Conservation (phyloP, 2,113 vertebrate genomes). For the Capreolus pygargus region DNA sequence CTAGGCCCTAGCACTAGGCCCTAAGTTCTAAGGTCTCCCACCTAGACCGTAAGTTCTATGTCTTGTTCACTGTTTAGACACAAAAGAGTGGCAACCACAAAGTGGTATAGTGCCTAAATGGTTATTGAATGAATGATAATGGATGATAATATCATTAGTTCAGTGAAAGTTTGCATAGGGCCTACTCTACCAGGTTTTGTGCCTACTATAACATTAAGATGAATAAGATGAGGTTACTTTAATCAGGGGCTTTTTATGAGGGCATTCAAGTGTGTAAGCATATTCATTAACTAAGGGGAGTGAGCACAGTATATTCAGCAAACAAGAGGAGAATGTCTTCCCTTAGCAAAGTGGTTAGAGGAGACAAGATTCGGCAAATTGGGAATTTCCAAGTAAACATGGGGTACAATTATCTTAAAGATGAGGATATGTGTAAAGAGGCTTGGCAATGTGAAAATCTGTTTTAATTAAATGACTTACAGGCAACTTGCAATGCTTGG, state of each 20-base stretch:
- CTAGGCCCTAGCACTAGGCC: neutral
- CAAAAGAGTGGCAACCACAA: neutral
- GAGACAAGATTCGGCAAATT: neutral
- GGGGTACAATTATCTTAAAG: neutral
- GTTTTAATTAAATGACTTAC: neutral
- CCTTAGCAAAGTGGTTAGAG: neutral
- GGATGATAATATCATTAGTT: neutral
- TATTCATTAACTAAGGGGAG: neutral
- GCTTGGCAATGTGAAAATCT: neutral
- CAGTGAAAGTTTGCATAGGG: neutral
- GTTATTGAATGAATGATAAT: neutral
- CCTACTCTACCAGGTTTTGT: neutral
- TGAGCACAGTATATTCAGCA: neutral
- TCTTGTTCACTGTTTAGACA: neutral
- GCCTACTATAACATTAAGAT: neutral
- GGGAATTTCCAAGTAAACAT: neutral
- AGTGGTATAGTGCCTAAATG: neutral
- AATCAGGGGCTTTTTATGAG: neutral
- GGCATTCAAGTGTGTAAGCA: neutral
- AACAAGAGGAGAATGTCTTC: neutral
- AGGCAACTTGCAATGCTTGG: neutral
- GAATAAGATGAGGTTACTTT: neutral
- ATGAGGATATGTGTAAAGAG: neutral
- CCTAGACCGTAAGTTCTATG: neutral
- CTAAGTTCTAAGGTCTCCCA: neutral